Percentiles rank a stretch among this genome's conserved stretches.
Evolutionary conservation across 2,888 invertebrate species (phyloP).

Genomic region (Melinopterus prodromus): DNA sequence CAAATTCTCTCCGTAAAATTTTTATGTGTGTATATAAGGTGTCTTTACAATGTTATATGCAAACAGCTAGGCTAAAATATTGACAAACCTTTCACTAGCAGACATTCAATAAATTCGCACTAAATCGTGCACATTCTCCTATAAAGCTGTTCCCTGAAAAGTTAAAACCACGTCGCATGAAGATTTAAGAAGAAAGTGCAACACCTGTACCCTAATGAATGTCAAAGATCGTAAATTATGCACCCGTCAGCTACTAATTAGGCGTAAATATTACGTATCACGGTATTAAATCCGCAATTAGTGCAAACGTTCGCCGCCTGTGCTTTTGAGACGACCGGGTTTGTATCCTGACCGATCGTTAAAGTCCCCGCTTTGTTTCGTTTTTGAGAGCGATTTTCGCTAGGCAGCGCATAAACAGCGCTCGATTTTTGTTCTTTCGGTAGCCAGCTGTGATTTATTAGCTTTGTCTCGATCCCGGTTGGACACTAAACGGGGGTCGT

Average conservation of each 20-base stretch:
- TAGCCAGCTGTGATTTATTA: constrained; percentile 24
- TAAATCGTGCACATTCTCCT: background rate
- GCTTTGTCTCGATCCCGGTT: background rate
- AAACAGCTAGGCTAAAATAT: background rate
- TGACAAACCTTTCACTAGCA: background rate
- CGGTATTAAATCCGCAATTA: constrained; percentile 16
- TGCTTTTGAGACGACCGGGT: constrained; percentile 5
- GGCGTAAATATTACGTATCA: constrained; percentile 22
- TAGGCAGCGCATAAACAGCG: constrained; percentile 16
- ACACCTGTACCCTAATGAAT: constrained; percentile 22
- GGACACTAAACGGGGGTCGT: background rate
- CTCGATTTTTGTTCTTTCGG: constrained; percentile 14
- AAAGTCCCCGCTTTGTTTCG: constrained; percentile 19
- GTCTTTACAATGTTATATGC: background rate
- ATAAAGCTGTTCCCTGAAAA: background rate
- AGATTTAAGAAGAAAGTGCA: background rate
- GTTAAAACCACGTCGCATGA: background rate
- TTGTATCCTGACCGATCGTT: constrained; percentile 10
- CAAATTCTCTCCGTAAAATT: no score
- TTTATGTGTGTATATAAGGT: no score
- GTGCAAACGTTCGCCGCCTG: background rate
- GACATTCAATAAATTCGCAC: background rate
- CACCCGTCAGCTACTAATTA: constrained; percentile 19
- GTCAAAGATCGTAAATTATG: constrained; percentile 18
- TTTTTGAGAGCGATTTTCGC: constrained; percentile 24